Evolutionary conservation across 2,797 vertebrate genomes (phyloP), one percentile per base, ranked within the genome.

Genomic region (Chanos chanos): DNA sequence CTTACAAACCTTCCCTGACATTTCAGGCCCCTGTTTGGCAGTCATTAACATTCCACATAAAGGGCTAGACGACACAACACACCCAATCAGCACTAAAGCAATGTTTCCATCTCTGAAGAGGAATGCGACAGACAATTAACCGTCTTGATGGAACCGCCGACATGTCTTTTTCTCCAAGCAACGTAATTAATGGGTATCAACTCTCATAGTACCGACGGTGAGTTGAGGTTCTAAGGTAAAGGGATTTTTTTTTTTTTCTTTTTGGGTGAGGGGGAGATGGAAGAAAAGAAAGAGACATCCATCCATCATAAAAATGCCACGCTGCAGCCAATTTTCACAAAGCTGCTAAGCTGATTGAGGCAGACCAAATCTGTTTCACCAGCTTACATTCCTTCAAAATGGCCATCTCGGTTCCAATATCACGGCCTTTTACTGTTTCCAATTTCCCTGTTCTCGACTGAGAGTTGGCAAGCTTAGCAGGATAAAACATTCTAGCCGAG

Each of bases 341-440:
- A 88, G 85, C 86, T 83, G 78, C 87, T 90, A 90, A 91, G 89
- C 89, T 88, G 89, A 90, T 91, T 90, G 87, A 89, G 84, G 86
- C 86, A 77, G 81, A 85, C 85, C 85, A 86, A 90, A 89, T 89
- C 87, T 89, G 87, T 87, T 89, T 87, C 86, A 89, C 85, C 85
- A 85, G 88, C 89, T 89, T 89, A 90, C 85, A 88, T 88, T 88
- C 83, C 87, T 87, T 90, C 87, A 88, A 89, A 90, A 90, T 89
- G 85, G 84, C 83, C 89, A 91, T 91, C 89, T 90, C 88, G 87
- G 85, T 89, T 89, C 88, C 87, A 89, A 89, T 91, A 90, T 89
- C 87, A 89, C 83, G 70, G 85, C 86, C 83, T 85, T 90, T 87
- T 89, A 89, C 87, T 83, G 84, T 87, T 85, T 84, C 83, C 82